Evolutionary conservation across 2,888 invertebrate genomes (phyloP).

Genomic region (Cerceris rybyensis): DNA sequence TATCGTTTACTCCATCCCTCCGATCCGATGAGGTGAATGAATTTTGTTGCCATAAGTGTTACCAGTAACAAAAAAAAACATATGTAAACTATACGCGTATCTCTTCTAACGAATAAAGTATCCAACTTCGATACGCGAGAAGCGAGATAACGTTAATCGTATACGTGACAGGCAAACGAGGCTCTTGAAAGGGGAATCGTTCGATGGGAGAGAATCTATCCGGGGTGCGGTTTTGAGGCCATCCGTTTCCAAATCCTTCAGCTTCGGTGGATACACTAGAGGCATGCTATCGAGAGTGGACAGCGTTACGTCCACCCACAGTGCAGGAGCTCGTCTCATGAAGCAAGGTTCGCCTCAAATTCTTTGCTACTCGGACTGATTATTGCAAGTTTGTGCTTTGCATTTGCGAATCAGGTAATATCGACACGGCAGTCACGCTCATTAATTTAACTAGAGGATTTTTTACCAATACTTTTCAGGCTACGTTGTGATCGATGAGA

Average conservation of each 20-base stretch:
- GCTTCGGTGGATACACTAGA: slow-evolving; percentile 92
- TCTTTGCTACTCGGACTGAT: slow-evolving; percentile 24
- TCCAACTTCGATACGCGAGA: background rate
- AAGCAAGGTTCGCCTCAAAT: slow-evolving; percentile 86
- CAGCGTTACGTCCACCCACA: slow-evolving; percentile 86
- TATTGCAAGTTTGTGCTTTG: slow-evolving; percentile 30
- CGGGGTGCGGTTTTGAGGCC: slow-evolving; percentile 81
- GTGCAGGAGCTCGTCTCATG: slow-evolving; percentile 86
- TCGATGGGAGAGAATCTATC: slow-evolving; percentile 82
- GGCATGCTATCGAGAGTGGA: slow-evolving; percentile 85
- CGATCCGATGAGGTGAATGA: slow-evolving; percentile 73
- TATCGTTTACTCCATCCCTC: slow-evolving; percentile 77
- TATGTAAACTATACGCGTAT: background rate
- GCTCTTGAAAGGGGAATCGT: slow-evolving; percentile 83
- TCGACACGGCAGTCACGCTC: slow-evolving; percentile 7
- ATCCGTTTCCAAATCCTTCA: slow-evolving; percentile 91
- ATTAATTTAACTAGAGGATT: background rate
- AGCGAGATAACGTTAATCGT: slow-evolving; percentile 11
- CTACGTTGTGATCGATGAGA: background rate
- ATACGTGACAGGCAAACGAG: slow-evolving; percentile 75
- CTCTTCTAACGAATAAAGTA: background rate
- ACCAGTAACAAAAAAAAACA: background rate
- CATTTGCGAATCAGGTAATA: slow-evolving; percentile 24
- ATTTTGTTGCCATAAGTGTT: background rate
- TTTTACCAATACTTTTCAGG: background rate